Base-by-base conservation (phyloP, 2,888 invertebrate genomes). In the Drosophila eohydei region DNA sequence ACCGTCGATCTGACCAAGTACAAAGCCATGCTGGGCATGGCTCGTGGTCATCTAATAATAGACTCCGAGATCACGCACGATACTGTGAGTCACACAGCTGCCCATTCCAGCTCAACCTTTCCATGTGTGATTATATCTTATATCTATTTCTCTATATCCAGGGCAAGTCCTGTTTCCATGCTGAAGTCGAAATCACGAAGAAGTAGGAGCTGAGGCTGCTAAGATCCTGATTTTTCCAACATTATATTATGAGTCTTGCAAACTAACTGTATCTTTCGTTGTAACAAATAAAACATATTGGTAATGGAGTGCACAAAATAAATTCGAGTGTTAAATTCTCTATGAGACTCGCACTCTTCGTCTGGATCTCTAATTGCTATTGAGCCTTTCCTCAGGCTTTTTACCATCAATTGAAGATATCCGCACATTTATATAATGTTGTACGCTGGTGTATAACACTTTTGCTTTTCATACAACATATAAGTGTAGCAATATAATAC, bases 11-110 rank as follows among this genome's bases (percentile, higher is more conserved):
- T 94, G 11, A 90, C 91, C n/a, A 93, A 93, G 71, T 94, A 91
- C 74, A 94, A 93, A 72, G 87, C 92, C 32, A 91, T 93, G 82
- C 68, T 94, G 55, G 90, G 92, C 56, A 90, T 94, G 90, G 93
- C 91, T 0, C 91, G 91, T 16, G 94, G 94, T 36, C 91, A 89
- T 52, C 81, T 93, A 14, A 88, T 91, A 8, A 68, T 93, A 3
- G 92, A 92, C 64, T 69, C 92, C 2, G 91, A 92, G 57, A 86
- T 93, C 36, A 87, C 86, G 16, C 93, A 93, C 65, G 94, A 94
- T 66, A 92, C 91, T 59, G 94, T 94, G 69, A 91, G 91, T 86
- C n/a, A 3, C 0, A 3, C 12, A 14, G 43, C 34, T 40, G 8
- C 34, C 5, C 0, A 54, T 44, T 48, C 21, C 46, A 32, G 14